Evolutionary conservation across 2,888 invertebrate species (phyloP).

Genomic region (Drosophila percnosoma): DNA sequence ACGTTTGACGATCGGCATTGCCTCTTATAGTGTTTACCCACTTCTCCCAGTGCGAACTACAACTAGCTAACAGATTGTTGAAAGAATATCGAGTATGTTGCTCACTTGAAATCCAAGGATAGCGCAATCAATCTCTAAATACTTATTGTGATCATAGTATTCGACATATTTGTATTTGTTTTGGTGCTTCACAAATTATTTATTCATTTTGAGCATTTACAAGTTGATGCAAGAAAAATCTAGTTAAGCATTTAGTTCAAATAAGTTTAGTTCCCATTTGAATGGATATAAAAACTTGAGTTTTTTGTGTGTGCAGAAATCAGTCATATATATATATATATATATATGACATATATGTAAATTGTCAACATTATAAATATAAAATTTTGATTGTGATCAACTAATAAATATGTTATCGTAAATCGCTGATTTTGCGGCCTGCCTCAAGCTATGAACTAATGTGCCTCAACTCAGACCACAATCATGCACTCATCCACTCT

Average conservation of each 20-base stretch:
- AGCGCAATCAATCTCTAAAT: neutral
- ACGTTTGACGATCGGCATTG: conserved; percentile 18
- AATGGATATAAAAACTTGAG: neutral
- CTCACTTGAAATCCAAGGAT: neutral
- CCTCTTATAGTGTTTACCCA: neutral
- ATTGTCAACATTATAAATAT: neutral
- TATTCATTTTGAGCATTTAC: neutral
- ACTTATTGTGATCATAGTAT: neutral
- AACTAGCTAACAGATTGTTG: neutral
- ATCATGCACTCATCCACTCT: neutral
- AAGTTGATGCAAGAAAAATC: neutral
- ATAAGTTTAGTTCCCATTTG: too few relatives aligned
- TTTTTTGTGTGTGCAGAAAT: neutral
- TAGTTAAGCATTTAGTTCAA: neutral
- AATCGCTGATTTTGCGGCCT: conserved; percentile 11
- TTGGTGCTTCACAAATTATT: neutral
- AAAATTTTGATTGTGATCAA: neutral
- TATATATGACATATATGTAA: too few relatives aligned
- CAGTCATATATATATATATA: too few relatives aligned
- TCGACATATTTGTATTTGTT: neutral
- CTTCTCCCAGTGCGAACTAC: neutral
- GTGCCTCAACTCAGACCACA: neutral
- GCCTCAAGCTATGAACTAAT: conserved; percentile 33
- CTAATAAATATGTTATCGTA: neutral
- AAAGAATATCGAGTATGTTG: neutral